Base-by-base conservation (phyloP, 53 echinoderm and acorn worm species). In the Paracentrotus lividus region DNA sequence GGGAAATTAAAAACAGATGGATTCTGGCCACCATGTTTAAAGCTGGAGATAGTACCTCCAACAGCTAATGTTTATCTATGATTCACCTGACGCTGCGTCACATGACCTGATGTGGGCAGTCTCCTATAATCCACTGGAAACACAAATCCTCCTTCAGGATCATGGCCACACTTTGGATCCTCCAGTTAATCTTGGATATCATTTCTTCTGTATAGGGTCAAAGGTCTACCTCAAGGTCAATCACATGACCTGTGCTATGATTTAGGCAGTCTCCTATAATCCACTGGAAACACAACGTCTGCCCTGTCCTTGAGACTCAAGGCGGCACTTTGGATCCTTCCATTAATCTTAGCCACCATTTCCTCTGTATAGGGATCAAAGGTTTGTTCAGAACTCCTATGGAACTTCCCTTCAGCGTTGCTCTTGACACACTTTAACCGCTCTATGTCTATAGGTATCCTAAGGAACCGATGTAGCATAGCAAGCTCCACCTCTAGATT, bases 401-500 rank as follows among this genome's bases (percentile, higher is more conserved):
- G 91, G 14, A 91, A 91, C 12, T 76, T 72, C 29, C 91, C 91
- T 55, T 91, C 91, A 0, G 51, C 47, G 85, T 88, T 31, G 55
- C 15, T 38, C 88, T 88, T 88, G 9, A 58, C 55, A 42, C 54
- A 53, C 20, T 33, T 91, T 53, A 91, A 91, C 27, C 91, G 26
- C 16, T 87, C 76, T 27, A 77, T 75, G 23, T 57, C 78, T 32
- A 95, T 59, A 3, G 95, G 95, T 47, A 72, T 56, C 57, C 60
- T 56, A 26, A 95, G 60, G 40, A 95, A 95, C 10, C 32, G 33
- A 29, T 77, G 52, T 77, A 95, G 76, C 12, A 88, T 58, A 0
- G 76, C 85, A 4, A 95, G 59, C 51, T 95, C 95, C 32, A 45
- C 40, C 15, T 57, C 58, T 44, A 93, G 51, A 72, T 95, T 60